Conservation (phyloP, 1,140 invertebrate species). For the Gyrodactylus bullatarudis region DNA sequence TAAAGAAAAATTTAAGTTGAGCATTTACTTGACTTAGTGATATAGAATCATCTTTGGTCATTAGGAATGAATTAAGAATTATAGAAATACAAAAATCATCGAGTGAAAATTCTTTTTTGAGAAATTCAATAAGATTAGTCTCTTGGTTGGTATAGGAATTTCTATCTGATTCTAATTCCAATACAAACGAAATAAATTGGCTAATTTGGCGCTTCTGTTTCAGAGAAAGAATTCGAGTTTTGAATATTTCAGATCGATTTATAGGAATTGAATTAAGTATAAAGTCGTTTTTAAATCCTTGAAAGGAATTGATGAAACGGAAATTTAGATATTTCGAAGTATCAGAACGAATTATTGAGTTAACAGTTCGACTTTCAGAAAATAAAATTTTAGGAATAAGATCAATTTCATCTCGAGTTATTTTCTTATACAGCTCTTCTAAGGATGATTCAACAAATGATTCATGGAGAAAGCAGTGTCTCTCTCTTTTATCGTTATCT, state of each 20-base stretch:
- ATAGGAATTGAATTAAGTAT: neutral
- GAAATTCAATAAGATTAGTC: neutral
- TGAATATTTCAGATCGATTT: neutral
- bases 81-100: neutral
- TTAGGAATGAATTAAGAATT: neutral
- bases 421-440: neutral
- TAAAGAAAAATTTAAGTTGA: neutral
- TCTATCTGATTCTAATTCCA: neutral
- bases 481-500: neutral
- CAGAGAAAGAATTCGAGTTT: neutral
- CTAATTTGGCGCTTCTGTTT: neutral
- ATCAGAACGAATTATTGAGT: neutral
- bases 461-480: neutral
- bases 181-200: neutral
- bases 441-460: neutral
- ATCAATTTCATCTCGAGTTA: neutral
- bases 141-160: neutral
- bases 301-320: neutral
- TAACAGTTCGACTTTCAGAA: neutral
- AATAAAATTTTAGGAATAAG: neutral
- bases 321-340: neutral
- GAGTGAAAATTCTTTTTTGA: neutral
- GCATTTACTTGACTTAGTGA: neutral
- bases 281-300: neutral
- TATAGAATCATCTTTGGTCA: neutral